phyloP scores from a whole-genome alignment of 2,888 invertebrate species.

The Orchestes rusci region DNA sequence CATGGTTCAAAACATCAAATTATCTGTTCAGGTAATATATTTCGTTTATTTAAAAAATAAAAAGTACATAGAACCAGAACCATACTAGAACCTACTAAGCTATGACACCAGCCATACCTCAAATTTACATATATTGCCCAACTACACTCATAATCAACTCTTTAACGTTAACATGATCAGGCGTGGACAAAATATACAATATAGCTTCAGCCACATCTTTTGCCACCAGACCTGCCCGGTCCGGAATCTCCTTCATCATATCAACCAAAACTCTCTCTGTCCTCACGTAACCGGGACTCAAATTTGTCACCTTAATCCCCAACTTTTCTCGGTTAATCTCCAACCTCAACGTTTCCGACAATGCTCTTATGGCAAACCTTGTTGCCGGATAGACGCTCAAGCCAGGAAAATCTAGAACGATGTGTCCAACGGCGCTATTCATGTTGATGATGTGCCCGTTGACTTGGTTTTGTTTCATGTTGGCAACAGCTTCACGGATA shows the following conservation, averaged over 20 bases:
- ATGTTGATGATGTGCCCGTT: conserved; percentile 30
- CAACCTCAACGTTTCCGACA: conserved; percentile 27
- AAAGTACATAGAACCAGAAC: no score
- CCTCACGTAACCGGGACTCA: conserved; percentile 29
- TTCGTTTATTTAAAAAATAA: no score
- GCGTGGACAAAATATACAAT: conserved; percentile 26
- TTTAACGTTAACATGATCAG: conserved; percentile 11
- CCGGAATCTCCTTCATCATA: no score
- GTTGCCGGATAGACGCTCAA: conserved; percentile 27
- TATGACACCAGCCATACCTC: no score
- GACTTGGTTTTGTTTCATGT: conserved; percentile 25
- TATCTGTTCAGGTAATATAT: no score
- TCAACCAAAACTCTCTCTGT: conserved; percentile 21
- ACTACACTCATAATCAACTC: conserved; percentile 3
- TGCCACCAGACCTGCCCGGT: conserved; percentile 12
- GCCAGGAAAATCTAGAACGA: conserved; percentile 15
- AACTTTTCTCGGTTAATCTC: conserved; percentile 12
- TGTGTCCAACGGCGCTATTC: conserved; percentile 27
- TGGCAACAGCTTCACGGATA: conserved; percentile 28
- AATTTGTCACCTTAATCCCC: conserved; percentile 29
- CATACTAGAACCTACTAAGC: no score
- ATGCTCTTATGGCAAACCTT: conserved; percentile 28
- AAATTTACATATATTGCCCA: no score
- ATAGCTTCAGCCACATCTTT: conserved; percentile 27
- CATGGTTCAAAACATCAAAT: no score